Evolutionary conservation across 2,888 invertebrate species (phyloP).

Genomic region (Axea sp.): DNA sequence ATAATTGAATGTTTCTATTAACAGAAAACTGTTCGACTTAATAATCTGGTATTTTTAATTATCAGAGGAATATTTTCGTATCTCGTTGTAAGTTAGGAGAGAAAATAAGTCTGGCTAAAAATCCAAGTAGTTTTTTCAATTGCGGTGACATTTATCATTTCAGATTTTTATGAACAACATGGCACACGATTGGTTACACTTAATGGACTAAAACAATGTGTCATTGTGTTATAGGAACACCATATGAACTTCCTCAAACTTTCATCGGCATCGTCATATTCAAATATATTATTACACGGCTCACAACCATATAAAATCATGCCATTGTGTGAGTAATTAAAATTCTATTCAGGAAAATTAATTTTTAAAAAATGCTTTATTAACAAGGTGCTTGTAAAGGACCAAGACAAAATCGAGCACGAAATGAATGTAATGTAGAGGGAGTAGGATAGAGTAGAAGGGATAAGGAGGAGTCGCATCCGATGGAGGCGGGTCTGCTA

Average conservation of each 20-base stretch:
- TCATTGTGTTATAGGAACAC: too few relatives aligned
- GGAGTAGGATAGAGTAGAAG: slow-evolving; percentile 55
- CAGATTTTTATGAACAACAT: too few relatives aligned
- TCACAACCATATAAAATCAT: slow-evolving; percentile 15
- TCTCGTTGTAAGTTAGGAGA: too few relatives aligned
- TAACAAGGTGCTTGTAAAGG: slow-evolving; percentile 61
- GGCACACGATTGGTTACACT: too few relatives aligned
- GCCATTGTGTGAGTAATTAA: slow-evolving; percentile 72
- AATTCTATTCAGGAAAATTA: slow-evolving; percentile 78
- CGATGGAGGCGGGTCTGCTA: slow-evolving; percentile 75
- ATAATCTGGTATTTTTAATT: slow-evolving; percentile 44
- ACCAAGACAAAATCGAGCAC: slow-evolving; percentile 50
- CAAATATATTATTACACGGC: slow-evolving; percentile 17
- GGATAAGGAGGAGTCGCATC: slow-evolving; percentile 75
- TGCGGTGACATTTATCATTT: too few relatives aligned
- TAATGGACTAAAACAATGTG: too few relatives aligned
- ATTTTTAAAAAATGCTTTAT: slow-evolving; percentile 71
- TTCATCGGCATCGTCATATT: slow-evolving; percentile 1
- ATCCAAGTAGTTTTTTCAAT: too few relatives aligned
- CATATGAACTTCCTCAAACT: slow-evolving; percentile 14
- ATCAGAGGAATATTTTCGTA: too few relatives aligned
- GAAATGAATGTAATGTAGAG: slow-evolving; percentile 40
- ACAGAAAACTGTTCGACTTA: slow-evolving; percentile 41
- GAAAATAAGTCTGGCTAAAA: too few relatives aligned
- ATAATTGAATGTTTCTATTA: slow-evolving; percentile 60